phyloP scores from a whole-genome alignment of 1,140 invertebrate genomes.

The Papilio machaon region DNA sequence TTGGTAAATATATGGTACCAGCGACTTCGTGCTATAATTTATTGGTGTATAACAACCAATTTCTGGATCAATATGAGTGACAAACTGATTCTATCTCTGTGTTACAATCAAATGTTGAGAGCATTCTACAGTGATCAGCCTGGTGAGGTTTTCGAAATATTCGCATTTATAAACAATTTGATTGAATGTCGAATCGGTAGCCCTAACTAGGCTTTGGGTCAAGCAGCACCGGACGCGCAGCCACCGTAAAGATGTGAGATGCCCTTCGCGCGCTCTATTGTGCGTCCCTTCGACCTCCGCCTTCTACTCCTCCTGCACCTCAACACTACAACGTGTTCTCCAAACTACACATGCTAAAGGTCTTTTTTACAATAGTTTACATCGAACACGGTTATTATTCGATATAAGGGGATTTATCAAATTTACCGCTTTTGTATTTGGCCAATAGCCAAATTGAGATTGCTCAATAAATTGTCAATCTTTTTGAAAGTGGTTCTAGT shows the following conservation, averaged over 20 bases:
- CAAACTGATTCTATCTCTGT: too few relatives aligned
- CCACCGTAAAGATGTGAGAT: constrained; percentile 69
- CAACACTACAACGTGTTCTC: neutral
- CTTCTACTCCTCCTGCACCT: constrained; percentile 39
- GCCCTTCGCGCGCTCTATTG: constrained; percentile 65
- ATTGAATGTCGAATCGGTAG: neutral
- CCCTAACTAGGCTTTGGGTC: constrained; percentile 41
- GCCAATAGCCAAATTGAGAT: neutral
- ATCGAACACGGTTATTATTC: neutral
- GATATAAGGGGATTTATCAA: neutral
- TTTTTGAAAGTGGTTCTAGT: neutral
- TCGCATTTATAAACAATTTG: too few relatives aligned
- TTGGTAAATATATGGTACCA: too few relatives aligned
- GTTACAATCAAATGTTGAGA: too few relatives aligned
- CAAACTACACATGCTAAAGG: too few relatives aligned
- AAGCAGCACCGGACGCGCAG: constrained; percentile 43
- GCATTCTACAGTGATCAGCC: too few relatives aligned
- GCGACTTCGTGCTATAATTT: too few relatives aligned
- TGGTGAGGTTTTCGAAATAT: too few relatives aligned
- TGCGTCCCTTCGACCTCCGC: constrained; percentile 58
- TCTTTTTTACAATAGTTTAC: too few relatives aligned
- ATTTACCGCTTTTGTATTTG: neutral
- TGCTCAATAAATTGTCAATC: neutral
- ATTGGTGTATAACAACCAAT: too few relatives aligned
- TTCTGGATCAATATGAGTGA: too few relatives aligned